phyloP scores from a whole-genome alignment of 2,113 vertebrate genomes.

The Eulacestoma nigropectus region DNA sequence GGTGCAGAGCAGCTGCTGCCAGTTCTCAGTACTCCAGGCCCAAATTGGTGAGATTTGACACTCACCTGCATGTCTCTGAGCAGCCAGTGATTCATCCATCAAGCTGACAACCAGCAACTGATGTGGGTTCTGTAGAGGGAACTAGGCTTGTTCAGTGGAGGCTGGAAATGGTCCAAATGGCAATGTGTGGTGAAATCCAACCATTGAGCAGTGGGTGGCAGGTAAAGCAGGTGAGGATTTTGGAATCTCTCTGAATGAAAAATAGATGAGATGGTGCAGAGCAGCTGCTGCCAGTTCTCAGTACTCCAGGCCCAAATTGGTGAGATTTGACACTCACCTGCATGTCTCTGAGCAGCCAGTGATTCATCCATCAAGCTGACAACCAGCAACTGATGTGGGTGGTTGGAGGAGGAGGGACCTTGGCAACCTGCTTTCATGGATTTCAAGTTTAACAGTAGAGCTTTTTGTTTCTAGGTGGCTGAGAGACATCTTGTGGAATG shows the following conservation, averaged over 20 bases:
- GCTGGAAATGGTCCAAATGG: not conserved
- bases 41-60: not conserved
- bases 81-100: not conserved
- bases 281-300: not conserved
- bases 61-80: not conserved
- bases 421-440: not conserved
- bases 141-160: not conserved
- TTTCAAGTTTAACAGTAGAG: not conserved
- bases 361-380: slow-evolving; percentile 7
- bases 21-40: not conserved
- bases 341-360: not conserved
- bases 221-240: not conserved
- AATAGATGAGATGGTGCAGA: not conserved
- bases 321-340: not conserved
- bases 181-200: fast-evolving
- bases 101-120: not conserved
- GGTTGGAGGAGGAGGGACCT: not conserved
- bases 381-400: not conserved
- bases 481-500: slow-evolving; percentile 32
- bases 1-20: not conserved
- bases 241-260: not conserved
- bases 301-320: not conserved
- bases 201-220: not conserved
- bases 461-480: slow-evolving; percentile 11
- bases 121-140: not conserved